Conservation (phyloP, 2,113 vertebrate species). For the Puma concolor region DNA sequence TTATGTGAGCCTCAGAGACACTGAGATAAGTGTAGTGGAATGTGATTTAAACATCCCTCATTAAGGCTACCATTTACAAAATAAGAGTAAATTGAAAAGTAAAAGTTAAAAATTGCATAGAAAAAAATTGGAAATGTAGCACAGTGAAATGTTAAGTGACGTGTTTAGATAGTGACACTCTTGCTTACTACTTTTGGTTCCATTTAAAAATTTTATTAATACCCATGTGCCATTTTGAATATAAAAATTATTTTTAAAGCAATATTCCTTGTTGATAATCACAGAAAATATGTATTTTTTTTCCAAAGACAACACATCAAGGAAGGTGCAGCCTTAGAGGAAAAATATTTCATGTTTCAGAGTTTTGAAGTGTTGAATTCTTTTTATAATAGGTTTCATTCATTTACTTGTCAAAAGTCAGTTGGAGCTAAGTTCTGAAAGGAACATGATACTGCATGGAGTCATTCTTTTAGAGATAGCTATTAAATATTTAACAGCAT, state of each 20-base stretch:
- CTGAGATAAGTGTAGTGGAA: background rate
- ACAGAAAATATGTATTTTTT: background rate
- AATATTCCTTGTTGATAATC: background rate
- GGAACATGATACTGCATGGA: background rate
- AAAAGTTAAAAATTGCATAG: background rate
- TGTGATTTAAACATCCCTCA: background rate
- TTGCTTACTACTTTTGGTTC: background rate
- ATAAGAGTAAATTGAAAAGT: background rate
- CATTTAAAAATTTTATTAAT: background rate
- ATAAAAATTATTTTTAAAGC: background rate
- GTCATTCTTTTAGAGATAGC: conserved; percentile 34
- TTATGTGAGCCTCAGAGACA: background rate
- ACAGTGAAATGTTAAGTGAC: background rate
- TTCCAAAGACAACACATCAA: background rate
- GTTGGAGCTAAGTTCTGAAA: conserved; percentile 41
- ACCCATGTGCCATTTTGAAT: background rate
- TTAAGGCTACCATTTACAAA: background rate
- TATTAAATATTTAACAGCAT: conserved; percentile 68
- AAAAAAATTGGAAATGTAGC: background rate
- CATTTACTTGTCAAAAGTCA: conserved; percentile 64
- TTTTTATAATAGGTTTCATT: conserved; percentile 58
- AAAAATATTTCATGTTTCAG: background rate
- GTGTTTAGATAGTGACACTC: background rate
- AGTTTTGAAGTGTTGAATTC: conserved; percentile 3
- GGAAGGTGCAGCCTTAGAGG: background rate